A percentile compares a stretch with the other conserved stretches of the same genome.
These are phyloP conservation scores for Oryzaephilus surinamensis DNA, from an alignment of 1,140 invertebrate species.

Conservation along the genomic window DNA sequence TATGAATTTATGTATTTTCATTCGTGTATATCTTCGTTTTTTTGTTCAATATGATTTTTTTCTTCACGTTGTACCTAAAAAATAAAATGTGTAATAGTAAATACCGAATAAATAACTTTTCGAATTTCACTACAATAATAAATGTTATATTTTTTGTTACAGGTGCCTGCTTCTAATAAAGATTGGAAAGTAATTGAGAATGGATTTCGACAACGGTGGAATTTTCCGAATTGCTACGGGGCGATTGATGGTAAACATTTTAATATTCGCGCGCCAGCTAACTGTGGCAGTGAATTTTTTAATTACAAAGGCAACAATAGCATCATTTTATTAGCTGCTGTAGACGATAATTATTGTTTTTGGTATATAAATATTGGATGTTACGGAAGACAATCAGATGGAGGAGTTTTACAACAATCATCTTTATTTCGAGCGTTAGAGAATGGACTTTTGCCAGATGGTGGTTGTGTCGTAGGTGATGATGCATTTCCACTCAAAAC, in stretches of 20 bases:
- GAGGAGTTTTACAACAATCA: conserved; percentile 20
- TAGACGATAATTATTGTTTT: neutral
- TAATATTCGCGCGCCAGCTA: conserved; percentile 19
- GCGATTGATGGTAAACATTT: conserved; percentile 36
- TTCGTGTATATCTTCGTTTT: no score
- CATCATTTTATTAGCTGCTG: no score
- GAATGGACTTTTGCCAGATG: conserved; percentile 1
- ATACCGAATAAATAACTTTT: no score
- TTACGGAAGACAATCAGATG: conserved; percentile 34
- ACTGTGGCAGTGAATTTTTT: conserved; percentile 28
- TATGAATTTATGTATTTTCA: no score
- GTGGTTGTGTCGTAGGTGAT: conserved; percentile 1
- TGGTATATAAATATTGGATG: conserved; percentile 33
- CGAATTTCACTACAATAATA: no score
- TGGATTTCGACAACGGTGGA: conserved; percentile 15
- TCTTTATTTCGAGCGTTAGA: conserved; percentile 8
- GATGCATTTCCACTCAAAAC: conserved; percentile 1
- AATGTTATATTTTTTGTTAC: no score
- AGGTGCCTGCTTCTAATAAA: no score
- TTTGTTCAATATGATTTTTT: no score
- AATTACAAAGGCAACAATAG: conserved; percentile 37
- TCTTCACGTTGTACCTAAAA: no score
- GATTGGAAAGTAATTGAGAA: no score
- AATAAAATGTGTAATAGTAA: no score
- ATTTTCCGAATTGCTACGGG: conserved; percentile 38